phyloP scores from a whole-genome alignment of 2,113 vertebrate species.

The Gallinago paraguaiae region DNA sequence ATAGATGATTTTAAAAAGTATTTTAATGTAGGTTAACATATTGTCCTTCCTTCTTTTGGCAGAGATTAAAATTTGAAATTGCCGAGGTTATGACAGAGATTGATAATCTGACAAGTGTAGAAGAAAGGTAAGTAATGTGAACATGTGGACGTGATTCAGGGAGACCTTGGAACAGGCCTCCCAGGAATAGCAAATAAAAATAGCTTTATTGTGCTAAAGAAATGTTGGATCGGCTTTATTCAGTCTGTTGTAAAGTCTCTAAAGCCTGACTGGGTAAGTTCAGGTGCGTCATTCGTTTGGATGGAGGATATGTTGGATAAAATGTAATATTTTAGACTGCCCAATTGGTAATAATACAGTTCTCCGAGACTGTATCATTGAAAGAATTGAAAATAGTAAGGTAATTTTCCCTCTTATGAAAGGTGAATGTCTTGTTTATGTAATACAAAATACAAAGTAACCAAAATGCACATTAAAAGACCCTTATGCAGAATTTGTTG shows the following conservation, averaged over 20 bases:
- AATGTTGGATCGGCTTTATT: not conserved
- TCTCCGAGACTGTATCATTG: not conserved
- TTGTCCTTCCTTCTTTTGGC: slow-evolving; percentile 41
- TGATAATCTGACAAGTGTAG: slow-evolving; percentile 92
- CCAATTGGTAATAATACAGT: not conserved
- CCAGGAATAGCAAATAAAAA: not conserved
- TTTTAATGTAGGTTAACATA: not conserved
- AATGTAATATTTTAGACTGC: not conserved
- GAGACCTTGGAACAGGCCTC: not conserved
- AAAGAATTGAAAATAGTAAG: not conserved
- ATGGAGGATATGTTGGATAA: not conserved
- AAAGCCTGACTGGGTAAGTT: not conserved
- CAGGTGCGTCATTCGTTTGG: not conserved
- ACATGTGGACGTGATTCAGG: not conserved
- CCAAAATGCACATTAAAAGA: not conserved
- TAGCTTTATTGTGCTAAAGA: not conserved
- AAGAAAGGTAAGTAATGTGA: slow-evolving; percentile 84
- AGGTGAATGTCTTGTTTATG: not conserved
- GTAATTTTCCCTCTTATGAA: not conserved
- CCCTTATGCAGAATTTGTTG: not conserved
- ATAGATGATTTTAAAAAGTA: not conserved
- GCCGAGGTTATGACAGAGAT: slow-evolving; percentile 99
- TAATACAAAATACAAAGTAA: not conserved
- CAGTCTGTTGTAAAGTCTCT: not conserved
- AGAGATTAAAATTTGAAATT: slow-evolving; percentile 97